These are phyloP conservation scores for Scolopax bukidnonensis DNA, from an alignment of 2,797 vertebrate genomes.

Conservation along the genomic window DNA sequence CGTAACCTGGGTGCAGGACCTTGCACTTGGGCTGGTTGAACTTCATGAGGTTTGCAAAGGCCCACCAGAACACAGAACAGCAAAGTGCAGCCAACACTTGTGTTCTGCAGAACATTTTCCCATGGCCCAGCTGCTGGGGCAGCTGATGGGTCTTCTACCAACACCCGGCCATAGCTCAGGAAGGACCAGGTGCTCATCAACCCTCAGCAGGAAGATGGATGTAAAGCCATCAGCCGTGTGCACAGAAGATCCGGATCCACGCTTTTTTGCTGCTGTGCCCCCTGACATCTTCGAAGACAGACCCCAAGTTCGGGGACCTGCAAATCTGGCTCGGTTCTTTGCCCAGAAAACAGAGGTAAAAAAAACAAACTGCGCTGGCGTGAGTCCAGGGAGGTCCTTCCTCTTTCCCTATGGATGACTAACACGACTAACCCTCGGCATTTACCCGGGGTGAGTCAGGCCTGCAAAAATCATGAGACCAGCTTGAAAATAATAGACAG, in stretches of 20 bases:
- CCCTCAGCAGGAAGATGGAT: neutral
- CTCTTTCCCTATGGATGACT: neutral
- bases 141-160: rapidly evolving
- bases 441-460: constrained; percentile 32
- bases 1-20: too few relatives aligned
- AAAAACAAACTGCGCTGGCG: neutral
- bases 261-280: neutral
- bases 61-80: too few relatives aligned
- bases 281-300: neutral
- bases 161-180: neutral
- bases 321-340: neutral
- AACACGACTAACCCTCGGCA: neutral
- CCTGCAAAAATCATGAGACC: constrained; percentile 30
- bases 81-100: rapidly evolving
- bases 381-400: neutral
- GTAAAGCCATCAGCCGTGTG: neutral
- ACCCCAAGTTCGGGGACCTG: neutral
- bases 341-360: neutral
- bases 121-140: rapidly evolving
- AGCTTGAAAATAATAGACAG: constrained; percentile 51
- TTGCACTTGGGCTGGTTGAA: too few relatives aligned
- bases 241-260: neutral
- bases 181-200: neutral
- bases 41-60: too few relatives aligned
- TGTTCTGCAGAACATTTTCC: neutral